These are phyloP conservation scores for Sapayoa aenigma DNA, from an alignment of 2,113 vertebrate genomes.

Conservation along the genomic window DNA sequence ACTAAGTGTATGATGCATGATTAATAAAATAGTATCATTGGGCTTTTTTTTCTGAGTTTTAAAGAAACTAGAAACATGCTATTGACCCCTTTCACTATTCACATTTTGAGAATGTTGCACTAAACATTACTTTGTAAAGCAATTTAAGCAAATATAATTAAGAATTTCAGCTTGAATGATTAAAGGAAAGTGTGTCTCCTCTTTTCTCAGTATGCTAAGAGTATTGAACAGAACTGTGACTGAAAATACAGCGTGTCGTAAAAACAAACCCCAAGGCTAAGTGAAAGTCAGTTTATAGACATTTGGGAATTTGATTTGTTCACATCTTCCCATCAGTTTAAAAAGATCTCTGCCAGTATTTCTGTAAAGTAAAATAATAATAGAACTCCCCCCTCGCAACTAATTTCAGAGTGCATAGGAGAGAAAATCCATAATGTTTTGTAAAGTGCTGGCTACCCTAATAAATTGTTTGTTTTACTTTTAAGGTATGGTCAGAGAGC, in stretches of 20 bases:
- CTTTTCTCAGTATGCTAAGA: not conserved
- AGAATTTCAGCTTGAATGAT: conserved; percentile 29
- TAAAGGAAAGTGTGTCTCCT: not conserved
- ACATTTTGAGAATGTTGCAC: not conserved
- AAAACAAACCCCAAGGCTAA: conserved; percentile 41
- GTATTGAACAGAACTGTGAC: conserved; percentile 20
- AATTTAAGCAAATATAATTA: conserved; percentile 43
- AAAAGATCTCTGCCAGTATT: not conserved
- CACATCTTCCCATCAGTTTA: not conserved
- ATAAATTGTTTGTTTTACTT: not conserved
- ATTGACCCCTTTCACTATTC: conserved; percentile 26
- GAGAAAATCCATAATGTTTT: not conserved
- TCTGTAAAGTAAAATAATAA: conserved; percentile 18
- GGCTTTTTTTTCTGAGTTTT: conserved; percentile 31
- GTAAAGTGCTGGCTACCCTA: not conserved
- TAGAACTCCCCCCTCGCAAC: accelerated
- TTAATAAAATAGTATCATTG: conserved; percentile 56
- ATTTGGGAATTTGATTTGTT: conserved; percentile 41
- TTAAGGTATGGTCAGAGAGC: not conserved
- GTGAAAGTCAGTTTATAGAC: conserved; percentile 39
- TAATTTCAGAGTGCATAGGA: not conserved
- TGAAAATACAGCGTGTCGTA: conserved; percentile 37
- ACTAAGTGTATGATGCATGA: conserved; percentile 56
- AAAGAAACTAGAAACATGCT: conserved; percentile 57
- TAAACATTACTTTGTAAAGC: conserved; percentile 17